These are phyloP conservation scores for Pseudomyrmex cubaensis DNA, from an alignment of 1,140 invertebrate species.

Conservation along the genomic window DNA sequence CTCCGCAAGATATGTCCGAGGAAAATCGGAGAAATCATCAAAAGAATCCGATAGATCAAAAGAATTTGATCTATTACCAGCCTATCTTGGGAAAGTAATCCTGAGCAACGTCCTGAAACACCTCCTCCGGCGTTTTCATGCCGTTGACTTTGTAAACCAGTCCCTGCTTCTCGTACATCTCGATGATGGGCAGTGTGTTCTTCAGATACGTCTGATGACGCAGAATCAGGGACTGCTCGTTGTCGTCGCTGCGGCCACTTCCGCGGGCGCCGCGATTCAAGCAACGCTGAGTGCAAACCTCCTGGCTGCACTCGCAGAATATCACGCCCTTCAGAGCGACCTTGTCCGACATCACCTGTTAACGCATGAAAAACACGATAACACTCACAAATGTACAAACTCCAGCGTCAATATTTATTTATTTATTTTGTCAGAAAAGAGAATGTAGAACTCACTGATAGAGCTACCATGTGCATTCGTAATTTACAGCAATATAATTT, in stretches of 20 bases:
- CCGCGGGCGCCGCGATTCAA: conserved; percentile 93
- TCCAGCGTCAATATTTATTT: not conserved
- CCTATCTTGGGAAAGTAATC: conserved; percentile 82
- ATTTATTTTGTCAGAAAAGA: not conserved
- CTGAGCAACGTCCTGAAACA: conserved; percentile 87
- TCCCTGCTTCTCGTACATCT: conserved; percentile 91
- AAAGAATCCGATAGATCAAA: no score
- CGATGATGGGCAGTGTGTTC: conserved; percentile 97
- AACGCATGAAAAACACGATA: conserved; percentile 44
- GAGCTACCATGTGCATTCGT: no score
- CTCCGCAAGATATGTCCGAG: no score
- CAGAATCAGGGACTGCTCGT: conserved; percentile 95
- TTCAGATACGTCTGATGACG: conserved; percentile 95
- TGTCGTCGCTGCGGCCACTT: conserved; percentile 98
- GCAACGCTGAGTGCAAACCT: conserved; percentile 94
- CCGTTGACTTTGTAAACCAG: conserved; percentile 94
- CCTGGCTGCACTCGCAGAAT: conserved; percentile 95
- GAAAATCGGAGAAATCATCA: no score
- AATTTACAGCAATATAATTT: not conserved
- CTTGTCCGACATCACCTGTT: conserved; percentile 92
- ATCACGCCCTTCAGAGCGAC: conserved; percentile 95
- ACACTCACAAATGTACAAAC: not conserved
- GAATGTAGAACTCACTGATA: not conserved
- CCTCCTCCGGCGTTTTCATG: conserved; percentile 88
- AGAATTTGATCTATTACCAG: conserved; percentile 73